Base-by-base conservation (phyloP, 2,113 vertebrate species). In the Eublepharis macularius region DNA sequence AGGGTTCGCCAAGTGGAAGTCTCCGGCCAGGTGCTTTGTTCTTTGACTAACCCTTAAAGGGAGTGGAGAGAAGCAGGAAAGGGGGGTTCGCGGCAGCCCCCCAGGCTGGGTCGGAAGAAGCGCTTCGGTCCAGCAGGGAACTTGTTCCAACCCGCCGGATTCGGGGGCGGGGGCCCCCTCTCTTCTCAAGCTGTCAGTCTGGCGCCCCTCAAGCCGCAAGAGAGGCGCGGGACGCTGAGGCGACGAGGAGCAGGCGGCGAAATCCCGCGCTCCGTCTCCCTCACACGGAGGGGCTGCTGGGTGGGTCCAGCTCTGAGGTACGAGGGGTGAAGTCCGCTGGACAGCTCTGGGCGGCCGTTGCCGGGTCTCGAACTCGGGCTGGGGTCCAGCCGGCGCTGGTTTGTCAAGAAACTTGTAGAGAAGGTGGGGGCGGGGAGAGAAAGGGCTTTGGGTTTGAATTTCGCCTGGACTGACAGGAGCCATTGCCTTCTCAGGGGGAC, bases 11-110 rank as follows among this genome's bases (percentile, higher is more conserved):
- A 65, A 2, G 54, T 12, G 47, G 12, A 76, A 19, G 11, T 24
- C n/a, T 12, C 81, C 4, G 13, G 12, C 29, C 78, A 34, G 54
- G 85, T 43, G 79, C 79, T 76, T 81, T 86, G 70, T 86, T 85
- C 83, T 72, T 57, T 4, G 34, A 51, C 32, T 16, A 4, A 36
- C 51, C 13, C 16, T 9, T 2, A 2, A 32, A 26, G 4, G 69
- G 49, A 32, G 45, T 14, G 10, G 26, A n/a, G 17, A 21, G n/a
- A 6, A 29, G 47, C 77, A 29, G 19, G 11, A 6, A 54, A 54
- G 47, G 49, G 26, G 13, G 9, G 47, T 4, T 29, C 14, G n/a
- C 65, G 10, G 68, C 57, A 8, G 45, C 11, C 34, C 49, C 68
- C 47, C 1, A 54, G 66, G 45, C 34, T 70, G 63, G n/a, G 12